These are phyloP conservation scores for Archocentrus centrarchus DNA, from an alignment of 2,113 vertebrate genomes.

Conservation along the genomic window DNA sequence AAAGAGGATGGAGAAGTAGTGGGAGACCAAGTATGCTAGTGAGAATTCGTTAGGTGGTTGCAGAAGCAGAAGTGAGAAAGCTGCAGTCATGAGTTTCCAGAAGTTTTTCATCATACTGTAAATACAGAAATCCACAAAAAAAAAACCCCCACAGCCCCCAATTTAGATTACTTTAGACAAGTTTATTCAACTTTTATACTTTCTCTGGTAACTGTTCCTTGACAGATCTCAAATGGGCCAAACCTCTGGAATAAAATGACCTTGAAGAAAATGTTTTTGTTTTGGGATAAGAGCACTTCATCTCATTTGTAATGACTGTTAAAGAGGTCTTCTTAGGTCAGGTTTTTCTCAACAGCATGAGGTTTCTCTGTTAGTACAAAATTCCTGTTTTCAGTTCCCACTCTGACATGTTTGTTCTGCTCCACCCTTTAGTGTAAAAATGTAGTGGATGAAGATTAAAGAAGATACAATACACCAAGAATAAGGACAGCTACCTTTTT, in stretches of 20 bases:
- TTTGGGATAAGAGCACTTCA: neutral
- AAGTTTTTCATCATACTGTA: neutral
- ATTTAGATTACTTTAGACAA: neutral
- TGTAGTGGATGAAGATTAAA: neutral
- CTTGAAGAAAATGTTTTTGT: too few relatives aligned
- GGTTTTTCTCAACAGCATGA: accelerated
- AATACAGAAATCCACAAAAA: neutral
- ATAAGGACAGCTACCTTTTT: too few relatives aligned
- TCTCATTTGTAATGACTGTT: neutral
- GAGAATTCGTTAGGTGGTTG: neutral
- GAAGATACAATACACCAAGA: neutral
- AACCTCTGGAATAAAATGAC: neutral
- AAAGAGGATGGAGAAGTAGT: neutral
- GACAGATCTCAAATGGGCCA: neutral
- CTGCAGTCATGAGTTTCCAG: neutral
- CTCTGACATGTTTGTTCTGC: neutral
- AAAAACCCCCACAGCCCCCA: too few relatives aligned
- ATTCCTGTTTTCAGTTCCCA: neutral
- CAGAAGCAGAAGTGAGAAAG: neutral
- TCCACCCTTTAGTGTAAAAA: neutral
- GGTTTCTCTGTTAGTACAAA: neutral
- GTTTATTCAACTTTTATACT: neutral
- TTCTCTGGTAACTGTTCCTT: neutral
- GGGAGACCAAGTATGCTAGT: neutral
- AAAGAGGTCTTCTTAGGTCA: neutral